phyloP scores from a whole-genome alignment of 2,797 vertebrate genomes.

The Lagocephalus sceleratus region DNA sequence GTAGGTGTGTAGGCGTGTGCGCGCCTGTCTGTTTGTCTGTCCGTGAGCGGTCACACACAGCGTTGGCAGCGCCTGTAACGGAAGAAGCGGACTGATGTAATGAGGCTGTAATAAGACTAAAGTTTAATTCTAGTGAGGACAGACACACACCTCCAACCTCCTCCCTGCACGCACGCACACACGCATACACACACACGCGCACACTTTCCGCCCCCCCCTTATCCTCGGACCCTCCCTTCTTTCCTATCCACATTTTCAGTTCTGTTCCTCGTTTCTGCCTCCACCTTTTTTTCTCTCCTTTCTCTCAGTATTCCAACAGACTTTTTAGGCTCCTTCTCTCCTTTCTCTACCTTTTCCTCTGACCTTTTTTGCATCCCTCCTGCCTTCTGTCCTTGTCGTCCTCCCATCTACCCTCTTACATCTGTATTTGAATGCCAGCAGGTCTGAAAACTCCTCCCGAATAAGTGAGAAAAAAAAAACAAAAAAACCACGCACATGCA shows the following conservation, averaged over 20 bases:
- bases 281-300: background rate
- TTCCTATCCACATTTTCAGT: background rate
- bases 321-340: background rate
- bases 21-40: slow-evolving; percentile 8
- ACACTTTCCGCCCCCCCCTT: slow-evolving; percentile 2
- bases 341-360: background rate
- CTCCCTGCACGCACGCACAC: slow-evolving; percentile 8
- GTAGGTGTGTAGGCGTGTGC: slow-evolving; percentile 2
- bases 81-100: slow-evolving; percentile 75
- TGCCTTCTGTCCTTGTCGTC: background rate
- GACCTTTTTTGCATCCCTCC: background rate
- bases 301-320: background rate
- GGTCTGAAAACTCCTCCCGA: too few species aligned
- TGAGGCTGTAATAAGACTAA: slow-evolving; percentile 72
- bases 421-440: background rate
- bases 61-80: slow-evolving; percentile 52
- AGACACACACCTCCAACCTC: slow-evolving; percentile 60
- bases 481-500: too few species aligned
- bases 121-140: slow-evolving; percentile 69
- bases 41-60: slow-evolving; percentile 21
- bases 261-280: background rate
- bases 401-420: background rate
- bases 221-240: background rate
- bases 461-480: too few species aligned
- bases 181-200: slow-evolving; percentile 15